Conservation (phyloP, 1,140 invertebrate genomes). For the Scaptomyza pallida region DNA sequence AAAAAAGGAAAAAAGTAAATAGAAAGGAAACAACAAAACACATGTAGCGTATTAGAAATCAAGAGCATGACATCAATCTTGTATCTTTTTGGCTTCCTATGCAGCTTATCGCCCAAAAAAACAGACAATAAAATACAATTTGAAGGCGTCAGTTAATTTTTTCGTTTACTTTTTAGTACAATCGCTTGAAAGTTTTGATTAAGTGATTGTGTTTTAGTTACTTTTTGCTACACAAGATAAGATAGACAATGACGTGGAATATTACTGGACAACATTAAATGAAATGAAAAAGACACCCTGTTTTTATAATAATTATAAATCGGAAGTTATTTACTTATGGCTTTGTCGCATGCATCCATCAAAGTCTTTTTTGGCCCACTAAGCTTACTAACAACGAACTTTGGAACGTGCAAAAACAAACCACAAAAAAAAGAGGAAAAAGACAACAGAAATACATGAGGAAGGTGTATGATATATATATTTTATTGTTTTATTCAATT, state of each 20-base stretch:
- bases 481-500: conserved; percentile 33
- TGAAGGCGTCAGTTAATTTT: conserved; percentile 9
- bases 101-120: conserved; percentile 37
- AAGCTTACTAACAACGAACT: conserved; percentile 41
- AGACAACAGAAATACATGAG: conserved; percentile 30
- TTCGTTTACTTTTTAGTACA: conserved; percentile 1
- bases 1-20: neutral
- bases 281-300: conserved; percentile 19
- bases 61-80: conserved; percentile 56
- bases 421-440: conserved; percentile 29
- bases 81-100: conserved; percentile 34
- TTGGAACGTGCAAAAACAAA: conserved; percentile 48
- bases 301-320: conserved; percentile 50
- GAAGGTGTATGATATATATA: conserved; percentile 25
- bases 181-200: neutral
- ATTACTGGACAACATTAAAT: conserved; percentile 18
- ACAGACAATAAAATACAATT: conserved; percentile 10
- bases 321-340: conserved; percentile 61
- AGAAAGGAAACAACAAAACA: conserved; percentile 9
- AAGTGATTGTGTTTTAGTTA: neutral
- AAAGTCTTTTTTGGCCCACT: conserved; percentile 34
- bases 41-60: conserved; percentile 21
- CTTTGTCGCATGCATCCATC: conserved; percentile 54
- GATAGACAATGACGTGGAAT: conserved; percentile 42
- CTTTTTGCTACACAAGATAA: conserved; percentile 36